A percentile compares a stretch with the other conserved stretches of the same genome.
These are phyloP conservation scores for Cuculus canorus DNA, from an alignment of 2,797 vertebrate species.

Conservation along the genomic window DNA sequence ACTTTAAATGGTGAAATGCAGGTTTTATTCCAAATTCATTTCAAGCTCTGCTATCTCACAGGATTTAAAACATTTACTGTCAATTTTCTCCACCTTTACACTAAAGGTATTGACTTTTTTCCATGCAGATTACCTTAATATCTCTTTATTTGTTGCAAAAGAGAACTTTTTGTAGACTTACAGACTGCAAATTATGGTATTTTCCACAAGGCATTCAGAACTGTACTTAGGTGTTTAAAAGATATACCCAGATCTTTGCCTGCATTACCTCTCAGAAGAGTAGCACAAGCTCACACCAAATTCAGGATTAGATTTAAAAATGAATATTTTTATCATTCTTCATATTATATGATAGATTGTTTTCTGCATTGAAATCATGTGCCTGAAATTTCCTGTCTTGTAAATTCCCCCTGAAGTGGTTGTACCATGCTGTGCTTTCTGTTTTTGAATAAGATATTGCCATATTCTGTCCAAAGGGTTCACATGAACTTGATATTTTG, in stretches of 20 bases:
- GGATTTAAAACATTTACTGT: not conserved
- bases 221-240: not conserved
- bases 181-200: not conserved
- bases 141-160: not conserved
- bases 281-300: not conserved
- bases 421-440: not conserved
- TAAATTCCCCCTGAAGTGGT: not conserved
- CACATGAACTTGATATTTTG: not conserved
- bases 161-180: not conserved
- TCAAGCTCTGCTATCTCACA: not conserved
- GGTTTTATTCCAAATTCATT: not conserved
- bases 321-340: not conserved
- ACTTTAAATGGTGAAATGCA: not conserved
- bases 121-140: not conserved
- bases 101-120: not conserved
- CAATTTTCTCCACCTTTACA: not conserved
- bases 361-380: not conserved
- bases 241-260: not conserved
- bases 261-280: not conserved
- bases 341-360: not conserved
- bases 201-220: slow-evolving; percentile 30
- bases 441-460: not conserved
- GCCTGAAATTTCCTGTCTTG: not conserved
- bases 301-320: slow-evolving; percentile 27
- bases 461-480: slow-evolving; percentile 26